Percentiles rank a stretch among this genome's conserved stretches.
Evolutionary conservation across 1,140 invertebrate genomes (phyloP).

Genomic region (Heliconius nattereri): DNA sequence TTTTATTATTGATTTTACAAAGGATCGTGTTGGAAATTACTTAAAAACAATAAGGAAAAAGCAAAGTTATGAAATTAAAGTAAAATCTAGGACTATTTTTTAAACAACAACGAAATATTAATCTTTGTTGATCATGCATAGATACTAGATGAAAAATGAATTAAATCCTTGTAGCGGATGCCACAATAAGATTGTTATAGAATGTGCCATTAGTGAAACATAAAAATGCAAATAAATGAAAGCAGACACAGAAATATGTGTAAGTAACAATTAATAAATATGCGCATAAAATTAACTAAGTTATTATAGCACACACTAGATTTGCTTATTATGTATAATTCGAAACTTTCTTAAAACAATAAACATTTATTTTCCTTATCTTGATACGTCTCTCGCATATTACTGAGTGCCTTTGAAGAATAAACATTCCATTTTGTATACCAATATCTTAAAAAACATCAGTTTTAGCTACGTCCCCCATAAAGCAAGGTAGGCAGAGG

Average conservation of each 20-base stretch:
- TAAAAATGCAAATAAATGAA: slow-evolving; percentile 29
- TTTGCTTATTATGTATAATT: background rate
- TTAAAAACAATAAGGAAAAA: too few species aligned
- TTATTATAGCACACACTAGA: background rate
- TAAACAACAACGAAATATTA: background rate
- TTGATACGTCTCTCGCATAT: background rate
- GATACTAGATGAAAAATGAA: slow-evolving; percentile 3
- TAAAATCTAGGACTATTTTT: background rate
- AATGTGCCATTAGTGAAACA: slow-evolving; percentile 11
- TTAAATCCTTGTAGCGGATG: background rate
- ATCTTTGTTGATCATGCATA: background rate
- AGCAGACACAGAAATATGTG: slow-evolving; percentile 5
- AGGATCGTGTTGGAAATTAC: too few species aligned
- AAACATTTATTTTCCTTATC: background rate
- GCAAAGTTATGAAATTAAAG: background rate
- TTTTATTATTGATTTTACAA: slow-evolving; percentile 28
- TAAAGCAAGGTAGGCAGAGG: too few species aligned
- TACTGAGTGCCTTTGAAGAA: too few species aligned
- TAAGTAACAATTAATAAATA: slow-evolving; percentile 13
- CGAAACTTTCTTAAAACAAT: slow-evolving; percentile 8
- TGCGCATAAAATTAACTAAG: slow-evolving; percentile 7
- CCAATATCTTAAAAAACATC: too few species aligned
- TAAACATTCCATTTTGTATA: too few species aligned
- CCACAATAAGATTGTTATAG: background rate
- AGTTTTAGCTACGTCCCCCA: too few species aligned